phyloP scores from a whole-genome alignment of 2,888 invertebrate genomes.

The Microplitis deprimator region DNA sequence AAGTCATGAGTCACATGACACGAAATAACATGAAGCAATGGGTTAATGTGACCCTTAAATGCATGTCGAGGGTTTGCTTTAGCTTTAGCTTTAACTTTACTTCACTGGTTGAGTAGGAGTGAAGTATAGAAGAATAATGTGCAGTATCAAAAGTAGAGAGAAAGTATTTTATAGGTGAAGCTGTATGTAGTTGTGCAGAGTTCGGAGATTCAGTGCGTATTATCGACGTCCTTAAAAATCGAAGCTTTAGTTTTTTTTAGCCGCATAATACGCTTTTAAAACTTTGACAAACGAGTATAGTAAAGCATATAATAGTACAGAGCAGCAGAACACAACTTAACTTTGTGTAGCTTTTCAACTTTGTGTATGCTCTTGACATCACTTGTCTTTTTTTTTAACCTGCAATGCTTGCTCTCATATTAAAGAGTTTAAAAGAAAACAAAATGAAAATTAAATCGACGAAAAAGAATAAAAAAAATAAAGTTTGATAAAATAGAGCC shows the following conservation, averaged over 20 bases:
- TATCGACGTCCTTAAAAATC: neutral
- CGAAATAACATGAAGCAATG: neutral
- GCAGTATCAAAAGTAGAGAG: neutral
- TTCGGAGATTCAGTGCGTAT: neutral
- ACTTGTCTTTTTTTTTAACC: slow-evolving; percentile 1
- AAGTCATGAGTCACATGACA: neutral
- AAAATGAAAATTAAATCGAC: neutral
- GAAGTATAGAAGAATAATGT: neutral
- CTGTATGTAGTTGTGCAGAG: neutral
- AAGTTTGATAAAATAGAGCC: neutral
- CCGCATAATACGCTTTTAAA: neutral
- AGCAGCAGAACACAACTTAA: neutral
- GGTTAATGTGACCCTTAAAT: neutral
- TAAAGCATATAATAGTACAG: neutral
- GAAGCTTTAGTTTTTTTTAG: neutral
- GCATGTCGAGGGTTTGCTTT: neutral
- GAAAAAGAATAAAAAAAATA: too few relatives aligned
- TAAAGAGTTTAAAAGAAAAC: neutral
- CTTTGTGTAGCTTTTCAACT: neutral
- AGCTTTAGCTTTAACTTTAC: neutral
- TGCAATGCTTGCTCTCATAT: neutral
- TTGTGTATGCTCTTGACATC: neutral
- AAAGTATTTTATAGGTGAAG: neutral
- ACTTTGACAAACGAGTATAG: neutral
- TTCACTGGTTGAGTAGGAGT: neutral